phyloP scores from a whole-genome alignment of 2,797 vertebrate species.

The Sebastes steindachneri region DNA sequence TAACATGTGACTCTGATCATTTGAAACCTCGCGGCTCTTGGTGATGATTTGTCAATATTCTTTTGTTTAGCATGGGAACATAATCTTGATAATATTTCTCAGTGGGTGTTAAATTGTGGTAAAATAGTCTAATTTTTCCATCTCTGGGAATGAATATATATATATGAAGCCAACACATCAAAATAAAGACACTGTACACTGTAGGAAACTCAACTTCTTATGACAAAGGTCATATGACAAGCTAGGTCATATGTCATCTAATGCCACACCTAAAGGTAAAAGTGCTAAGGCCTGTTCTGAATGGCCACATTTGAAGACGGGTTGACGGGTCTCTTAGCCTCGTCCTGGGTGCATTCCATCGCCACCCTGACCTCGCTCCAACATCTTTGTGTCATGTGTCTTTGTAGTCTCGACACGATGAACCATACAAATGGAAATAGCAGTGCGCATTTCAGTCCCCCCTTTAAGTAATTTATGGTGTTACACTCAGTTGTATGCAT shows the following conservation, averaged over 20 bases:
- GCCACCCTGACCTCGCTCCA: background rate
- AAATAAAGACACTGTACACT: background rate
- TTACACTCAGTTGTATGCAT: background rate
- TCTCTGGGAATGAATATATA: background rate
- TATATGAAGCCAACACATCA: background rate
- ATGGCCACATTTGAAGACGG: no score
- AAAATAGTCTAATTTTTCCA: background rate
- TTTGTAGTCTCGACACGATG: background rate
- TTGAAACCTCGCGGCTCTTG: background rate
- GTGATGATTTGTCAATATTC: background rate
- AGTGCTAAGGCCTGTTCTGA: background rate
- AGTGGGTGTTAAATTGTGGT: background rate
- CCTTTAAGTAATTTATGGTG: background rate
- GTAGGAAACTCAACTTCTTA: background rate
- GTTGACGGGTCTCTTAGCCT: no score
- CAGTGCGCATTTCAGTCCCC: background rate
- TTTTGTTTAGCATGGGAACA: background rate
- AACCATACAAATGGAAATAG: background rate
- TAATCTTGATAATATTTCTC: background rate
- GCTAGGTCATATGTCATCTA: background rate
- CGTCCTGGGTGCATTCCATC: background rate
- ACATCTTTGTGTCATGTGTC: background rate
- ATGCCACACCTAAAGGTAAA: background rate
- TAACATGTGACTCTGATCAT: background rate
- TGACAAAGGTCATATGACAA: background rate